Evolutionary conservation across 2,113 vertebrate species (phyloP).

Genomic region (Acrocephalus kingi): DNA sequence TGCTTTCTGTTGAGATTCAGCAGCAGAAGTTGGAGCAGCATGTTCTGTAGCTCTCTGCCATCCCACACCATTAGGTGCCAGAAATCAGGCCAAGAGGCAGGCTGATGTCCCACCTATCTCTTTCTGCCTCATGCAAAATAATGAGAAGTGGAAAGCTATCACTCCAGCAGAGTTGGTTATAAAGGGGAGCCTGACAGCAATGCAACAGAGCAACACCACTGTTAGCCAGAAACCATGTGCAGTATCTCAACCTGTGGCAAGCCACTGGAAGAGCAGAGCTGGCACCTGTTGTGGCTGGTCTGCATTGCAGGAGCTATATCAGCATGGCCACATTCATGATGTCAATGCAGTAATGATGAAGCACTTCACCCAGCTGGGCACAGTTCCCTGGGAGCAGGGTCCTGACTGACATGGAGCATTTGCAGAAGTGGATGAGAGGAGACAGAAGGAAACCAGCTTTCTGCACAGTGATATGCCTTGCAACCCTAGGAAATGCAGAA

Average conservation of each 20-base stretch:
- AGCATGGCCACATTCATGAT: accelerated
- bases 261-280: neutral
- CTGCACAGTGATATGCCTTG: accelerated
- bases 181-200: neutral
- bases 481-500: neutral
- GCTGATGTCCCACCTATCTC: neutral
- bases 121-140: neutral
- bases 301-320: neutral
- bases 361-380: neutral
- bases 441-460: neutral
- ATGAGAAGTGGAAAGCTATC: neutral
- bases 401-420: neutral
- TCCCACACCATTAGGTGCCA: neutral
- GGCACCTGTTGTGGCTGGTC: neutral
- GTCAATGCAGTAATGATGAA: neutral
- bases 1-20: neutral
- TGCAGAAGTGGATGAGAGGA: neutral
- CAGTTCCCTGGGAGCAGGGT: neutral
- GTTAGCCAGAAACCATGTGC: neutral
- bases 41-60: neutral
- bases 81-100: neutral
- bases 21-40: neutral
- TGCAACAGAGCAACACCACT: accelerated
- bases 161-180: neutral
- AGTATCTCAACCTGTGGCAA: neutral